Percentiles rank a stretch among this genome's conserved stretches.
Conservation (phyloP, 2,797 vertebrate genomes). For the Anableps anableps region DNA sequence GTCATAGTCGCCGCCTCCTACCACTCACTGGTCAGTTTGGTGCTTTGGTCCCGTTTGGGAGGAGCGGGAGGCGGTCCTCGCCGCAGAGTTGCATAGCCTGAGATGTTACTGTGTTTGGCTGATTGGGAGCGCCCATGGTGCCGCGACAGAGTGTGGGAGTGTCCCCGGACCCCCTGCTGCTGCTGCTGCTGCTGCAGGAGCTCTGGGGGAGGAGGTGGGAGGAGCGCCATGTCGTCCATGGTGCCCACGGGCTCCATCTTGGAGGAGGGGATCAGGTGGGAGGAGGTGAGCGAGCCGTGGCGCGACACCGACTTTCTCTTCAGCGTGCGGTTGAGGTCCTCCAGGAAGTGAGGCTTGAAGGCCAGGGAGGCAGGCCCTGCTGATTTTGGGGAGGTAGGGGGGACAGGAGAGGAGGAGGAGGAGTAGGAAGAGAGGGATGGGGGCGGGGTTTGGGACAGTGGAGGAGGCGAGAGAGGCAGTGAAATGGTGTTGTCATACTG, state of each 20-base stretch:
- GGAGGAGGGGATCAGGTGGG: constrained; percentile 77
- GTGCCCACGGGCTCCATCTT: constrained; percentile 91
- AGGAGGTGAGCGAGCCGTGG: constrained; percentile 90
- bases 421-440: constrained; percentile 74
- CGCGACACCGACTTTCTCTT: constrained; percentile 96
- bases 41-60: constrained; percentile 98
- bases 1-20: constrained; percentile 47
- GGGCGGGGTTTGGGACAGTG: constrained; percentile 75
- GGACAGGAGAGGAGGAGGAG: constrained; percentile 78
- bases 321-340: constrained; percentile 97
- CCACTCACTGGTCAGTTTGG: constrained; percentile 96
- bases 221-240: constrained; percentile 96
- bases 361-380: constrained; percentile 76
- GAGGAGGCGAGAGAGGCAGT: constrained; percentile 68
- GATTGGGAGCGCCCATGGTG: constrained; percentile 80
- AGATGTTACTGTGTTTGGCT: constrained; percentile 87
- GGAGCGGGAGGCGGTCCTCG: constrained; percentile 93
- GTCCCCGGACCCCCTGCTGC: constrained; percentile 81
- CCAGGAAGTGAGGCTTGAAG: constrained; percentile 94
- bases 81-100: constrained; percentile 97
- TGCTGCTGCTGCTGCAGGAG: constrained; percentile 89
- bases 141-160: constrained; percentile 80
- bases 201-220: constrained; percentile 93
- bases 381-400: constrained; percentile 91
- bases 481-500: constrained; percentile 66